Conservation (phyloP, 2,888 invertebrate genomes). For the Pomacea canaliculata region DNA sequence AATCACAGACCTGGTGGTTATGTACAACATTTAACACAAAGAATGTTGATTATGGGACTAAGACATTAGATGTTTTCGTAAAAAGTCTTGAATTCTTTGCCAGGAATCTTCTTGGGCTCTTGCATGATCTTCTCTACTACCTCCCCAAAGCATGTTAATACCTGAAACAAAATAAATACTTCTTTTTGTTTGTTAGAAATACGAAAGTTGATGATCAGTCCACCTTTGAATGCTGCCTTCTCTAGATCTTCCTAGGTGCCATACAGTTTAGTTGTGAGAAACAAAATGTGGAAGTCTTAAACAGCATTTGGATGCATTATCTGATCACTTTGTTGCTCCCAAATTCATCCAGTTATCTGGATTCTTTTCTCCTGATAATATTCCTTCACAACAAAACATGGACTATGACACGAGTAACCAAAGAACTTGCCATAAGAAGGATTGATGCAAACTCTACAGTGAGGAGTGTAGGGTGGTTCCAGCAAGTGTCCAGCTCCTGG, state of each 20-base stretch:
- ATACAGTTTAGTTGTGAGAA: not conserved
- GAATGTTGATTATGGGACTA: not conserved
- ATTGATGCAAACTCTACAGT: conserved; percentile 8
- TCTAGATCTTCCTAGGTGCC: not conserved
- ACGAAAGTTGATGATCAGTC: not conserved
- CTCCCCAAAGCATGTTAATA: conserved; percentile 9
- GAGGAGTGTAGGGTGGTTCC: conserved; percentile 21
- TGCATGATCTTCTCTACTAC: conserved; percentile 4
- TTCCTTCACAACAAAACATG: too few species aligned
- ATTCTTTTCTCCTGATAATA: too few species aligned
- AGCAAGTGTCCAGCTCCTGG: conserved; percentile 22
- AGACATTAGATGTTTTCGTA: conserved; percentile 1
- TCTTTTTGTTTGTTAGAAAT: too few species aligned
- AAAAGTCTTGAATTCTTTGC: conserved; percentile 8
- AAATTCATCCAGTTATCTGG: too few species aligned
- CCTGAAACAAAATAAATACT: not conserved
- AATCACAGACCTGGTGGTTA: too few species aligned
- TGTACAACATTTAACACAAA: too few species aligned
- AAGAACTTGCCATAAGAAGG: conserved; percentile 8
- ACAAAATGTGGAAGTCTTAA: not conserved
- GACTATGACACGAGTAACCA: too few species aligned
- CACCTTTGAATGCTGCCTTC: not conserved
- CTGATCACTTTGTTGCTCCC: too few species aligned
- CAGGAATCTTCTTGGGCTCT: conserved; percentile 19
- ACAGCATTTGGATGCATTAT: not conserved